These are phyloP conservation scores for Stigmatopora argus DNA, from an alignment of 2,113 vertebrate genomes.

Conservation along the genomic window DNA sequence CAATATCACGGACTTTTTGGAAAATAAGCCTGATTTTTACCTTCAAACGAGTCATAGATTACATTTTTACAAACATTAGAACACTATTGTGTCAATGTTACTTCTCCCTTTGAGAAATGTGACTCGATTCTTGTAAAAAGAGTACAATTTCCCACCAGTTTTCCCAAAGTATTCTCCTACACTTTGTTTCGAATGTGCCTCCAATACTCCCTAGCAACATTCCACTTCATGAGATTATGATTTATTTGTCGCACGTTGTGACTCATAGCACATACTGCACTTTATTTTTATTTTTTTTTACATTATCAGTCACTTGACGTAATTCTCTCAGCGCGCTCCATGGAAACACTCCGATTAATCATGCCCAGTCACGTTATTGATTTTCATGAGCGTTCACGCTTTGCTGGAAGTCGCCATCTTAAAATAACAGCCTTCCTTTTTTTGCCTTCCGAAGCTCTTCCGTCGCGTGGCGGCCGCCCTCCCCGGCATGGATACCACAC, in stretches of 20 bases:
- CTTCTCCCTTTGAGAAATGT: not conserved
- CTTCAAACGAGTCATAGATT: no score
- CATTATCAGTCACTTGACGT: slow-evolving; percentile 19
- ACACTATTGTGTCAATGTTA: not conserved
- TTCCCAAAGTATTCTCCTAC: not conserved
- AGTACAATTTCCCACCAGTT: not conserved
- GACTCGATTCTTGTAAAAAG: not conserved
- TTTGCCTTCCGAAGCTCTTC: slow-evolving; percentile 81
- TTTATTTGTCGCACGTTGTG: slow-evolving; percentile 9
- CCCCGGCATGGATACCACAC: slow-evolving; percentile 96
- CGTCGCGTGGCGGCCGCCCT: slow-evolving; percentile 95
- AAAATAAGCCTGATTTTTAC: not conserved
- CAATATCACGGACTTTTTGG: not conserved
- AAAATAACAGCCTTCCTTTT: slow-evolving; percentile 23
- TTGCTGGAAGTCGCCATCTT: slow-evolving; percentile 10
- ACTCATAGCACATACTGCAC: slow-evolving; percentile 12
- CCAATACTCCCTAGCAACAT: not conserved
- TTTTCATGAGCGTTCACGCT: not conserved
- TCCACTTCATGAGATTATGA: not conserved
- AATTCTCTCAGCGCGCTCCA: slow-evolving; percentile 25
- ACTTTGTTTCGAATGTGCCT: not conserved
- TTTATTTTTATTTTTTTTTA: slow-evolving; percentile 1
- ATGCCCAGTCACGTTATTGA: slow-evolving; percentile 3
- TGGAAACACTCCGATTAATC: slow-evolving; percentile 19
- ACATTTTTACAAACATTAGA: not conserved